A percentile compares a stretch with the other conserved stretches of the same genome.
Evolutionary conservation across 2,113 vertebrate genomes (phyloP).

Genomic region (Lipotes vexillifer): DNA sequence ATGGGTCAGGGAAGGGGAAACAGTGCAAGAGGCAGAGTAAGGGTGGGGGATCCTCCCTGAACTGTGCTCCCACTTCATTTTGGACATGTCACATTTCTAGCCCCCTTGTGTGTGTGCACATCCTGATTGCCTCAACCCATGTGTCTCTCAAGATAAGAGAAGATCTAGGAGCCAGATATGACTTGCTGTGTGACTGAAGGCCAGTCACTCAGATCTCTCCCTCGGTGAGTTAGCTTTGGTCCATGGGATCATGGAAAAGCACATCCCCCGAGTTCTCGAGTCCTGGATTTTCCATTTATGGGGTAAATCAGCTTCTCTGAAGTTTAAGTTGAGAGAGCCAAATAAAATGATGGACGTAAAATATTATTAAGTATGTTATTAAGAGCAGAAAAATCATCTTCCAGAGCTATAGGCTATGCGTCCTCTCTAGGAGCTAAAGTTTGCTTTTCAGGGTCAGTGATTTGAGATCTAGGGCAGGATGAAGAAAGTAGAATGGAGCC

Average conservation of each 20-base stretch:
- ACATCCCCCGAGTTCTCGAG: background rate
- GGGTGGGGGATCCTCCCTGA: no score
- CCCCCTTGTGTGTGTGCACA: no score
- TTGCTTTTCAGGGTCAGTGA: background rate
- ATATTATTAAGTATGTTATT: background rate
- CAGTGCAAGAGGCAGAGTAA: background rate
- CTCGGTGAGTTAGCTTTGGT: background rate
- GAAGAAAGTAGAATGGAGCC: background rate
- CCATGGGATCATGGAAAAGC: background rate
- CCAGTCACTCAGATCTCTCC: background rate
- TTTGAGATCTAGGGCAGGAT: background rate
- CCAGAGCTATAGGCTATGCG: background rate
- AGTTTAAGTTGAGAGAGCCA: background rate
- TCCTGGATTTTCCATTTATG: background rate
- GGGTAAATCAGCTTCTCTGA: background rate
- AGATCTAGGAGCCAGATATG: background rate
- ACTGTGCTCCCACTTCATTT: background rate
- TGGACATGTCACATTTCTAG: background rate
- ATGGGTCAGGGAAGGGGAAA: background rate
- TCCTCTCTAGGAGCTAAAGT: background rate
- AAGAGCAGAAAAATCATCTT: background rate
- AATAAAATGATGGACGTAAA: background rate
- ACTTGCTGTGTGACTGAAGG: background rate
- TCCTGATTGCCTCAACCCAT: background rate
- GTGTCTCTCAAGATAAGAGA: background rate